phyloP scores from a whole-genome alignment of 37 sponge, comb jelly and placozoan genomes.

The Hexactinellida sp. region DNA sequence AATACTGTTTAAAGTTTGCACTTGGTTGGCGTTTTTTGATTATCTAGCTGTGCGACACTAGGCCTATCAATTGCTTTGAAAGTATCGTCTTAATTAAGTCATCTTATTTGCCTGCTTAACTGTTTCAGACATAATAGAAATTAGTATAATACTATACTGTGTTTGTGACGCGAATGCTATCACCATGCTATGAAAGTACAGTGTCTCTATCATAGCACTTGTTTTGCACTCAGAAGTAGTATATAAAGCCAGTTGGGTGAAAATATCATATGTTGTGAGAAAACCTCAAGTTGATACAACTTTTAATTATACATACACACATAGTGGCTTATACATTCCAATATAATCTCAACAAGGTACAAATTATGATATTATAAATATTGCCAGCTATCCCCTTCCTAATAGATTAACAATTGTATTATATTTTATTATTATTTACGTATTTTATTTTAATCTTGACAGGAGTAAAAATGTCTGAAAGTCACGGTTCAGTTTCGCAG shows the following conservation, averaged over 20 bases:
- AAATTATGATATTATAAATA: neutral
- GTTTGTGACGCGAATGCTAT: neutral
- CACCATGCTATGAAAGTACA: slow-evolving; percentile 3
- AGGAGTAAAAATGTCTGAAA: neutral
- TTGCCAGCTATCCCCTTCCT: neutral
- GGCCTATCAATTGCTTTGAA: neutral
- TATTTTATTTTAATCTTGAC: neutral
- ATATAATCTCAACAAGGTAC: neutral
- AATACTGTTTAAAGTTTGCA: neutral
- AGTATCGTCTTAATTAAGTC: neutral
- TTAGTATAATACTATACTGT: slow-evolving; percentile 3
- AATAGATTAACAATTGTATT: neutral
- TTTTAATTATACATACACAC: neutral
- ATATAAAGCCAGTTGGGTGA: slow-evolving; percentile 8
- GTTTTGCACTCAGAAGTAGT: neutral
- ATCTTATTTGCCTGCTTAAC: neutral
- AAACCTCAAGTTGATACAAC: slow-evolving; percentile 16
- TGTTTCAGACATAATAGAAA: slow-evolving; percentile 4
- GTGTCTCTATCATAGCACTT: neutral
- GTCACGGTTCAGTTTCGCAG: neutral
- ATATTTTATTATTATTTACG: neutral
- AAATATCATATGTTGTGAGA: neutral
- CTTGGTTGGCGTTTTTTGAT: neutral
- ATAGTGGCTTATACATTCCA: slow-evolving; percentile 4
- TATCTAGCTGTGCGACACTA: neutral